Percentiles rank a stretch among this genome's conserved stretches.
These are phyloP conservation scores for Volucella inflata DNA, from an alignment of 2,888 invertebrate genomes.

Conservation along the genomic window DNA sequence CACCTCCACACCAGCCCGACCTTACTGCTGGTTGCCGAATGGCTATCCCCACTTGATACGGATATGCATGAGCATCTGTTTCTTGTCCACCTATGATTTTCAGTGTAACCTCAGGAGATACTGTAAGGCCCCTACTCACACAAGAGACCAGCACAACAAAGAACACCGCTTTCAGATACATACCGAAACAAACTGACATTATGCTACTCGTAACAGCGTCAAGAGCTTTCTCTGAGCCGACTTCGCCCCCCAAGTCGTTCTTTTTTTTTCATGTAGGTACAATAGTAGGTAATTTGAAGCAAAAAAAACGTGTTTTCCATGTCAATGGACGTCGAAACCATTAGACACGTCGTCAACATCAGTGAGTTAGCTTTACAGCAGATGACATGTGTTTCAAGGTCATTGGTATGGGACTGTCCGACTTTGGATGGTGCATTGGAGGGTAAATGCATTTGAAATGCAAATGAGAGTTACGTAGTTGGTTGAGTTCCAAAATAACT, in stretches of 20 bases:
- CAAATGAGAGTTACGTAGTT: too few species aligned
- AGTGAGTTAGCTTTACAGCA: conserved; percentile 12
- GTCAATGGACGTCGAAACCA: conserved; percentile 33
- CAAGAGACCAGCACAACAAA: conserved; percentile 8
- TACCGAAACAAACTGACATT: conserved; percentile 47
- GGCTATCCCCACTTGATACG: conserved; percentile 81
- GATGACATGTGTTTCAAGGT: conserved; percentile 21
- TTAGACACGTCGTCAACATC: neutral
- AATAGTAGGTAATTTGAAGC: too few species aligned
- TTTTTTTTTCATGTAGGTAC: conserved; percentile 3
- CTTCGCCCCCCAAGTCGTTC: conserved; percentile 2
- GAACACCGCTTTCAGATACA: conserved; percentile 32
- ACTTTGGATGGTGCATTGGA: neutral
- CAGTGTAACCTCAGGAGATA: conserved; percentile 13
- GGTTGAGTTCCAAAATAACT: too few species aligned
- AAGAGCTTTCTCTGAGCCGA: conserved; percentile 45
- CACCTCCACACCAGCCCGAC: conserved; percentile 81
- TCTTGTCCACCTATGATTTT: conserved; percentile 78
- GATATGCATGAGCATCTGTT: conserved; percentile 79
- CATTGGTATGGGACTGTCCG: conserved; percentile 23
- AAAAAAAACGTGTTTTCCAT: conserved; percentile 49
- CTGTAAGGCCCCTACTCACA: neutral
- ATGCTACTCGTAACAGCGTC: neutral
- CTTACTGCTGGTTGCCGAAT: conserved; percentile 74
- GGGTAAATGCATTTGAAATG: too few species aligned